Conservation (phyloP, 2,113 vertebrate genomes). For the Xenotilapia flavipinnis region DNA sequence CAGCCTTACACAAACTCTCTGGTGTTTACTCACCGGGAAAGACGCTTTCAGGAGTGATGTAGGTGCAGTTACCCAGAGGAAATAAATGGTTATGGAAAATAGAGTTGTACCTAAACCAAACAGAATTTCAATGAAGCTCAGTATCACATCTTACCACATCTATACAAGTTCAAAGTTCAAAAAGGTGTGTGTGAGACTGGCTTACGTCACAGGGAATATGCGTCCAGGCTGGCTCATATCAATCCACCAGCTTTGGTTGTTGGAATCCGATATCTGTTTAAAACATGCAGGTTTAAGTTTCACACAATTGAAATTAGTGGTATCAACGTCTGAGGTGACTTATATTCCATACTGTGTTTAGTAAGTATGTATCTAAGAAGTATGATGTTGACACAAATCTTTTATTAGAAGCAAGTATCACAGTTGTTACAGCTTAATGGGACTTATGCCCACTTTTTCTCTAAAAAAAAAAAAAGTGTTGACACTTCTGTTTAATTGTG, state of each 20-base stretch:
- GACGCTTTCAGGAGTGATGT: neutral
- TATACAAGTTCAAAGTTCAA: neutral
- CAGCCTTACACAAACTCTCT: neutral
- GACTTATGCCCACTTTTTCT: neutral
- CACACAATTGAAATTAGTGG: neutral
- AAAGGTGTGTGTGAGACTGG: neutral
- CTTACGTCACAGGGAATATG: slow-evolving; percentile 54
- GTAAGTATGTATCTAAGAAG: neutral
- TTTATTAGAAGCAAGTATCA: neutral
- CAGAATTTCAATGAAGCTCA: neutral
- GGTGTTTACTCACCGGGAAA: slow-evolving; percentile 25
- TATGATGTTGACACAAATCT: neutral
- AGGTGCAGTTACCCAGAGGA: slow-evolving; percentile 57
- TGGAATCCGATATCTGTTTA: neutral
- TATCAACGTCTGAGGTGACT: neutral
- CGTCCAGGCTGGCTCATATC: slow-evolving; percentile 17
- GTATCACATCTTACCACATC: neutral
- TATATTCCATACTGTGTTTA: neutral
- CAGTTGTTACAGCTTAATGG: neutral
- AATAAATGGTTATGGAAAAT: slow-evolving; percentile 5
- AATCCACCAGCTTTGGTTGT: slow-evolving; percentile 55
- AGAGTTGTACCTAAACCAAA: slow-evolving; percentile 31
- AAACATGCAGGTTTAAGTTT: neutral
- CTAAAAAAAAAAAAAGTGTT: neutral
- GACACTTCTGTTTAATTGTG: neutral